A percentile compares a stretch with the other conserved stretches of the same genome.
These are phyloP conservation scores for Gallinago stenura DNA, from an alignment of 2,797 vertebrate species.

Conservation along the genomic window DNA sequence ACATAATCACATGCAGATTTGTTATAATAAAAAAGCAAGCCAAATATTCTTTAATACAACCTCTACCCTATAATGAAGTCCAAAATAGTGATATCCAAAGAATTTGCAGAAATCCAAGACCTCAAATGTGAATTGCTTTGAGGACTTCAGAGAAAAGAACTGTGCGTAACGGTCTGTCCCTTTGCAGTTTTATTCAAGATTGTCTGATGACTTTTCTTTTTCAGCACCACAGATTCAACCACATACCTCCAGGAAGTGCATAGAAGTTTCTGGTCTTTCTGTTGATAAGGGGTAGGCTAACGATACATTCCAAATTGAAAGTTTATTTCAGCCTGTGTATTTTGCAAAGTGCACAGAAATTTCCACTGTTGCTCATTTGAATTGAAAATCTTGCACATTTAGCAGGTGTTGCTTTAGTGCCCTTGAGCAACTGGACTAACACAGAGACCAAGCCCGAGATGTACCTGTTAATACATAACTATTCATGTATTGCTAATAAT, in stretches of 20 bases:
- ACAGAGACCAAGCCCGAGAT: conserved; percentile 47
- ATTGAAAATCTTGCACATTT: conserved; percentile 34
- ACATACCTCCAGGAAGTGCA: not conserved
- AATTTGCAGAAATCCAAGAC: not conserved
- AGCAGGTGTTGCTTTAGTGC: conserved; percentile 60
- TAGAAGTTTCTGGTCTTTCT: not conserved
- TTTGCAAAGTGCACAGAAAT: not conserved
- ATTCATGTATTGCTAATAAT: conserved; percentile 57
- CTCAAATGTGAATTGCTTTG: not conserved
- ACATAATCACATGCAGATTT: not conserved
- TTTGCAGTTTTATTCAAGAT: not conserved
- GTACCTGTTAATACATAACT: conserved; percentile 35
- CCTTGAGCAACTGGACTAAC: conserved; percentile 70
- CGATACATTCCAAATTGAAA: not conserved
- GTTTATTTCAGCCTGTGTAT: not conserved
- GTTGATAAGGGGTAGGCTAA: not conserved
- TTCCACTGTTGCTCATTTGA: not conserved
- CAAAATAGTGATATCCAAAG: conserved; percentile 32
- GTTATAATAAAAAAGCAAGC: not conserved
- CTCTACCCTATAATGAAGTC: conserved; percentile 4
- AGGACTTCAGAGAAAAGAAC: not conserved
- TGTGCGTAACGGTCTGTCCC: not conserved
- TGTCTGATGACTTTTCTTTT: not conserved
- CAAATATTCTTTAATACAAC: conserved; percentile 14
- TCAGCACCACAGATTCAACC: not conserved